Evolutionary conservation across 2,113 vertebrate species (phyloP).

Genomic region (Baryphthengus martii): DNA sequence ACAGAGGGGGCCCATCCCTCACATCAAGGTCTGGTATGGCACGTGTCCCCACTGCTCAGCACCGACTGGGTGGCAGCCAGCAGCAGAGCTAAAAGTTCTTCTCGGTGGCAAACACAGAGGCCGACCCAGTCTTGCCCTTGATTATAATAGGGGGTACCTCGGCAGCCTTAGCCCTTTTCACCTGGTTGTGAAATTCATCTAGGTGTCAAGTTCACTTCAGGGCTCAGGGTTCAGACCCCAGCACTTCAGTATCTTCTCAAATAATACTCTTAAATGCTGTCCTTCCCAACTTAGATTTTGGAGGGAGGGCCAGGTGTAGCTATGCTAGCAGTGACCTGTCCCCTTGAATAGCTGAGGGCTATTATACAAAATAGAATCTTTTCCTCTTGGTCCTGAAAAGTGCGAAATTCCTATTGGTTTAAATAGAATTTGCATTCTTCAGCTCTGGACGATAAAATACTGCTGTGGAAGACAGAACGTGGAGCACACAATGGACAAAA

Average conservation of each 20-base stretch:
- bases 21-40: no score
- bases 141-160: no score
- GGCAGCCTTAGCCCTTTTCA: no score
- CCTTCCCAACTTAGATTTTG: neutral
- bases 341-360: neutral
- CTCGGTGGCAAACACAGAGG: no score
- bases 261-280: neutral
- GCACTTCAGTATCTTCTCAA: neutral
- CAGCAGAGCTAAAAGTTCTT: no score
- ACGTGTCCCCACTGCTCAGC: no score
- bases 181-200: no score
- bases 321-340: neutral
- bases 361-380: neutral
- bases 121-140: no score
- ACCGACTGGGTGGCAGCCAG: no score
- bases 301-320: neutral
- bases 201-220: no score
- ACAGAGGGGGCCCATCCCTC: no score
- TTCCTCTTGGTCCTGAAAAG: neutral
- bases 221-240: no score
- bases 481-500: neutral
- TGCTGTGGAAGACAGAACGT: neutral
- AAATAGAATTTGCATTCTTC: neutral
- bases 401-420: neutral
- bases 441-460: neutral